Conservation (phyloP, 2,888 invertebrate species). For the Ectemnius cavifrons region DNA sequence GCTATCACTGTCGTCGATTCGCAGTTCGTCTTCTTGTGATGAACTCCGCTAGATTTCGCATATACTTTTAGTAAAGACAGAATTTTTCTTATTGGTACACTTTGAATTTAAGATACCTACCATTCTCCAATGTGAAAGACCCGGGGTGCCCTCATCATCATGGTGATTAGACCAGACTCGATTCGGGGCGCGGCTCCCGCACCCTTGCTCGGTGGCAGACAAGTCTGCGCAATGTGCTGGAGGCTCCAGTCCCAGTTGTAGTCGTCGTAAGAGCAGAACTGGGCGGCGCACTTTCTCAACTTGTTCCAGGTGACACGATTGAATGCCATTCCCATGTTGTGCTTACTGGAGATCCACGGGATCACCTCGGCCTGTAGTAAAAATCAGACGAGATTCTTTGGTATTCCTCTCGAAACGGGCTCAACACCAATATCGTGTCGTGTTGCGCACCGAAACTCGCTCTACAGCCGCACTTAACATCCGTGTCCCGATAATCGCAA, state of each 20-base stretch:
- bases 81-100: too few species aligned
- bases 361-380: slow-evolving; percentile 89
- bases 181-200: slow-evolving; percentile 69
- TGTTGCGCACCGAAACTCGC: neutral
- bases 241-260: slow-evolving; percentile 99
- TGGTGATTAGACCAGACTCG: slow-evolving; percentile 84
- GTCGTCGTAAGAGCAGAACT: slow-evolving; percentile 98
- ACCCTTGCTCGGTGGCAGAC: slow-evolving; percentile 83
- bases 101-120: slow-evolving; percentile 80
- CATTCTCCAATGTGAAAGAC: slow-evolving; percentile 99
- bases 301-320: slow-evolving; percentile 92
- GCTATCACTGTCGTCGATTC: slow-evolving; percentile 91
- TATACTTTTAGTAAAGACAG: too few species aligned
- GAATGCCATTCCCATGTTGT: slow-evolving; percentile 99
- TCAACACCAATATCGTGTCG: neutral
- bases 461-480: neutral
- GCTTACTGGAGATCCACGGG: slow-evolving; percentile 97
- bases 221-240: slow-evolving; percentile 92
- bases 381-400: neutral
- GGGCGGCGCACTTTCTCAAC: slow-evolving; percentile 88
- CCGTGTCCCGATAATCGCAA: neutral
- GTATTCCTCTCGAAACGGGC: neutral
- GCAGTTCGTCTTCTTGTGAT: slow-evolving; percentile 96
- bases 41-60: slow-evolving; percentile 87
- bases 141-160: slow-evolving; percentile 94